Percentiles rank a stretch among this genome's conserved stretches.
Conservation (phyloP, 1,140 invertebrate species). For the Odontomachus brunneus region DNA sequence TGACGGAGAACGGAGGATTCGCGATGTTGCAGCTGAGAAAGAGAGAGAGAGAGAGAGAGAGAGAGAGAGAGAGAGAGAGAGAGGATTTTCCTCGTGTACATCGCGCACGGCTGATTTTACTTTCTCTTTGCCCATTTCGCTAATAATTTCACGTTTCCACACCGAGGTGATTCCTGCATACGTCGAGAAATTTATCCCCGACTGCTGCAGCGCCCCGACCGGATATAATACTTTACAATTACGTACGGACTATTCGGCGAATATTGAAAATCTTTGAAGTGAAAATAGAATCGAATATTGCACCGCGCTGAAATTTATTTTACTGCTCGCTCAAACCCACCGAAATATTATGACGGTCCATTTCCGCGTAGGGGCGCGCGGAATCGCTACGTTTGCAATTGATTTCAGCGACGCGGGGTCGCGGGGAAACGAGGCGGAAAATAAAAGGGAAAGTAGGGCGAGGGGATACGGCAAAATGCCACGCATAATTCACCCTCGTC, state of each 20-base stretch:
- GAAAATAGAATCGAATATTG: background rate
- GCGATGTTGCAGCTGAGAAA: too few relatives aligned
- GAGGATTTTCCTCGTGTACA: too few relatives aligned
- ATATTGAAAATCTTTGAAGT: conserved; percentile 21
- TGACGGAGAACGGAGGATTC: too few relatives aligned
- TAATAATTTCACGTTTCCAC: background rate
- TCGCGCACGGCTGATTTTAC: too few relatives aligned
- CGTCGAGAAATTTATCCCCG: background rate
- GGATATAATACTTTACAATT: conserved; percentile 24
- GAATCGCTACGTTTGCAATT: conserved; percentile 26
- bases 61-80: too few relatives aligned
- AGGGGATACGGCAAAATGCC: background rate
- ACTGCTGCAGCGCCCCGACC: background rate
- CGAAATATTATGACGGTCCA: conserved; percentile 46
- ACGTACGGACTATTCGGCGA: conserved; percentile 8
- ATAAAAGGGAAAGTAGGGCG: conserved; percentile 28
- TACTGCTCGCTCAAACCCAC: background rate
- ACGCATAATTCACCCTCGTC: conserved; percentile 37
- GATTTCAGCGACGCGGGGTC: background rate
- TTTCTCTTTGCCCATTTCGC: background rate
- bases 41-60: too few relatives aligned
- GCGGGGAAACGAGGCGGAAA: conserved; percentile 57
- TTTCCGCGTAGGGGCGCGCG: conserved; percentile 5
- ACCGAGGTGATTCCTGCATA: background rate
- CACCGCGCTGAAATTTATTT: conserved; percentile 24